A percentile compares a stretch with the other conserved stretches of the same genome.
Conservation (phyloP, 1,140 invertebrate species). For the Mizuhopecten yessoensis region DNA sequence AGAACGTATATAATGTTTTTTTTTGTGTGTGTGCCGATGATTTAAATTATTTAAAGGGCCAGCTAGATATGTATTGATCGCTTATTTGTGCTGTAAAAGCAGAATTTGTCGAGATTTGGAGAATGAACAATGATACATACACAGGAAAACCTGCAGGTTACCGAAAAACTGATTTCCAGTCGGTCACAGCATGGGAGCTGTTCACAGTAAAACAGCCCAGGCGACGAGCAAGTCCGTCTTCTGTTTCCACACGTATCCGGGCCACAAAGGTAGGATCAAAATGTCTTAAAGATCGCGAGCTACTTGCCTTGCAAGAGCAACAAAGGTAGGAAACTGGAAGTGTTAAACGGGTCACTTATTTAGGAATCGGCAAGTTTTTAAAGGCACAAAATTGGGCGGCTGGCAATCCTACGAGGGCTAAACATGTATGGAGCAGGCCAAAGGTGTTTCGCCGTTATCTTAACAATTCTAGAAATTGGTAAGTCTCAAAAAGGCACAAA, state of each 20-base stretch:
- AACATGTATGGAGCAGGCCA: no score
- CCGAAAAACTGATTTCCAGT: background rate
- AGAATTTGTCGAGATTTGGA: slow-evolving; percentile 25
- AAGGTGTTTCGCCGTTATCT: no score
- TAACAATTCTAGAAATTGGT: no score
- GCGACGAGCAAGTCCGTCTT: slow-evolving; percentile 1
- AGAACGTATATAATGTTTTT: background rate
- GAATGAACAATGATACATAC: background rate
- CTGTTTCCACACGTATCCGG: background rate
- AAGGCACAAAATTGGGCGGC: no score
- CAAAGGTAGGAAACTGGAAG: no score
- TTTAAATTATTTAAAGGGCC: background rate
- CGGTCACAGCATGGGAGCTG: background rate
- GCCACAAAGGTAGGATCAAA: slow-evolving; percentile 32
- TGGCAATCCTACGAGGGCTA: no score
- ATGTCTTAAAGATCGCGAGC: no score
- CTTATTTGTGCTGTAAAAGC: slow-evolving; percentile 25
- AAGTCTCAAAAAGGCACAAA: no score
- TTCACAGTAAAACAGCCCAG: background rate
- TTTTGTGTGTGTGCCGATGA: background rate
- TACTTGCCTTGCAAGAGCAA: no score
- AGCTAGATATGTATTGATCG: background rate
- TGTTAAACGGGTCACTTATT: no score
- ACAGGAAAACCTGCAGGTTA: background rate
- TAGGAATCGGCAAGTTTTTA: no score